These are phyloP conservation scores for Pachydiplax longipennis DNA, from an alignment of 2,888 invertebrate species.

Conservation along the genomic window DNA sequence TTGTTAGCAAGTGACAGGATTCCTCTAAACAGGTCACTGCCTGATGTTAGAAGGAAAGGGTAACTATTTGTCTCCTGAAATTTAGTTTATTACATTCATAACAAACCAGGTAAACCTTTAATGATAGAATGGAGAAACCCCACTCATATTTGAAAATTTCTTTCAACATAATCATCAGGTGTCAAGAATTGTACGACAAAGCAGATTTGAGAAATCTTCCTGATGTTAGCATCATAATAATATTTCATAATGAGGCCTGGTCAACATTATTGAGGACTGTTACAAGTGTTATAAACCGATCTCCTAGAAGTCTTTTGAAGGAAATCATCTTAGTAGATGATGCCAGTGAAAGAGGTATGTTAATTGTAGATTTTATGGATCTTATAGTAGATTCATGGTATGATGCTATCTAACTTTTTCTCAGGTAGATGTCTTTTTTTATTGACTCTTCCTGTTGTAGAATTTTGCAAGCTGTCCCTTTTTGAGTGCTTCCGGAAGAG, in stretches of 20 bases:
- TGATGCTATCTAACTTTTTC: too few relatives aligned
- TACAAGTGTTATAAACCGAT: slow-evolving; percentile 90
- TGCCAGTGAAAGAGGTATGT: slow-evolving; percentile 80
- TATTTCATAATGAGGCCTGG: slow-evolving; percentile 99
- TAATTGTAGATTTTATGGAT: too few relatives aligned
- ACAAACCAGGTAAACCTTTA: not conserved
- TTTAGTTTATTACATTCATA: not conserved
- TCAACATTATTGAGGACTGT: slow-evolving; percentile 94
- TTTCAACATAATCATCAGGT: slow-evolving; percentile 61
- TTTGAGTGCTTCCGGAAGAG: too few relatives aligned
- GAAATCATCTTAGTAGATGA: slow-evolving; percentile 92
- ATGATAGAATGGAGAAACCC: not conserved
- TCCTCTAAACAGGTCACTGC: slow-evolving; percentile 82
- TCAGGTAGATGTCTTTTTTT: too few relatives aligned
- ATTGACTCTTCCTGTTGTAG: too few relatives aligned
- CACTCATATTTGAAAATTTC: too few relatives aligned
- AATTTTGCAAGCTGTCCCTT: too few relatives aligned
- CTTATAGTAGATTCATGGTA: too few relatives aligned
- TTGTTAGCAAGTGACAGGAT: slow-evolving; percentile 87
- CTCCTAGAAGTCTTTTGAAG: slow-evolving; percentile 76
- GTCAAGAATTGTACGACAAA: slow-evolving; percentile 65
- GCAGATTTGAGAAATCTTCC: slow-evolving; percentile 65
- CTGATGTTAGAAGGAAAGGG: slow-evolving; percentile 84
- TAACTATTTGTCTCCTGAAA: slow-evolving; percentile 57
- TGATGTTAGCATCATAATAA: slow-evolving; percentile 90